A percentile compares a stretch with the other conserved stretches of the same genome.
Evolutionary conservation across 2,113 vertebrate genomes (phyloP).

Genomic region (Aspidoscelis tigris): DNA sequence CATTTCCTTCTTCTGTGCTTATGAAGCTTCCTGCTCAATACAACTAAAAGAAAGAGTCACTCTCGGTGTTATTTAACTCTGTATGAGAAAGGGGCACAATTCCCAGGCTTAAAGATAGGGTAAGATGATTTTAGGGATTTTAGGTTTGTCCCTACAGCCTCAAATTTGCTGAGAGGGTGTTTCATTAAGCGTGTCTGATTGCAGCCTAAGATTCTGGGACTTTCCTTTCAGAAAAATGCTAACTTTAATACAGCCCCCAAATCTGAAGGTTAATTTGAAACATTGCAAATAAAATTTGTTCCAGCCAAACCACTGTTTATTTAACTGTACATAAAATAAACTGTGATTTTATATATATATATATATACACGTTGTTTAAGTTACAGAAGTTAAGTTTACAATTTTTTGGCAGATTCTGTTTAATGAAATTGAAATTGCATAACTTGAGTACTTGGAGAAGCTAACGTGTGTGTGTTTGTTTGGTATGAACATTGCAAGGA

Average conservation of each 20-base stretch:
- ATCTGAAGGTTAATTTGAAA: slow-evolving; percentile 71
- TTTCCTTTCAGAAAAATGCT: slow-evolving; percentile 49
- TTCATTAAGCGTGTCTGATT: no score
- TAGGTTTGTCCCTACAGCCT: no score
- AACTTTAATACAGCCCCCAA: slow-evolving; percentile 55
- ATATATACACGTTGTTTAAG: slow-evolving; percentile 80
- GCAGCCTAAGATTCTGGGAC: slow-evolving; percentile 27
- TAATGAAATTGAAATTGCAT: slow-evolving; percentile 77
- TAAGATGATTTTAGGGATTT: no score
- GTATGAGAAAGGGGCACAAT: no score
- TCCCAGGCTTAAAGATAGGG: no score
- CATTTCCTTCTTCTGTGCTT: no score
- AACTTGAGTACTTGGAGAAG: slow-evolving; percentile 73
- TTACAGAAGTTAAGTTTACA: slow-evolving; percentile 81
- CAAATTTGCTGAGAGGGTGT: no score
- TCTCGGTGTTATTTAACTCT: no score
- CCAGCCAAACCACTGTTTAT: slow-evolving; percentile 90
- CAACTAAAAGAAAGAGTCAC: no score
- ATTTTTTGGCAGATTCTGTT: slow-evolving; percentile 82
- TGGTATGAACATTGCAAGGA: slow-evolving; percentile 73
- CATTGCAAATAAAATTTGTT: slow-evolving; percentile 83
- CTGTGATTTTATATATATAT: slow-evolving; percentile 77
- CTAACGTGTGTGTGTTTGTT: slow-evolving; percentile 68
- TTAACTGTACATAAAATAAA: slow-evolving; percentile 93
- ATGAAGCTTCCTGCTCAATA: no score